Conservation (phyloP, 2,113 vertebrate species). For the Cacatua alba region DNA sequence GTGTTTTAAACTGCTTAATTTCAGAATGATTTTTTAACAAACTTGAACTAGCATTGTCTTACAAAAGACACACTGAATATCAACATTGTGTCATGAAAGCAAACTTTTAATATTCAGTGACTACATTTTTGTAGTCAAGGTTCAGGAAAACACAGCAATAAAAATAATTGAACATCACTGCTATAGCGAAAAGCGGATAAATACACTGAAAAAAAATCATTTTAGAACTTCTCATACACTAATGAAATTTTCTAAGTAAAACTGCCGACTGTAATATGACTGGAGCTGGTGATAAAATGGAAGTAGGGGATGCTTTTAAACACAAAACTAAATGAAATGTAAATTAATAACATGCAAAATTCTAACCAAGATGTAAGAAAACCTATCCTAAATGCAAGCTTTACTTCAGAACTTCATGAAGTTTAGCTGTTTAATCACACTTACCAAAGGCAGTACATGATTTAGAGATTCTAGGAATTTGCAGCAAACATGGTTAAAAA, state of each 20-base stretch:
- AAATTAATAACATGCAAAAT: slow-evolving; percentile 5
- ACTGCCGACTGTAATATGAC: background rate
- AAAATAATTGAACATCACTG: background rate
- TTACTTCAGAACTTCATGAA: background rate
- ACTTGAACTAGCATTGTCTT: background rate
- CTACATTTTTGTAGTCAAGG: background rate
- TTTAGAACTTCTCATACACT: background rate
- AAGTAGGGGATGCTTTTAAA: background rate
- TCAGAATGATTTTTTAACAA: background rate
- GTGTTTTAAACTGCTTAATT: background rate
- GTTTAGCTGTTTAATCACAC: background rate
- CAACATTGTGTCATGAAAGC: background rate
- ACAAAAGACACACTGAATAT: background rate
- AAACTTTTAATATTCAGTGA: background rate
- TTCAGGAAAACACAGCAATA: slow-evolving; percentile 16
- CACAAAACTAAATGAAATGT: slow-evolving; percentile 2
- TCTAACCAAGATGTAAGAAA: slow-evolving; percentile 18
- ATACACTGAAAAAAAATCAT: background rate
- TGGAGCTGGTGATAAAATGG: slow-evolving; percentile 1
- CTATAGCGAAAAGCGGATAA: background rate
- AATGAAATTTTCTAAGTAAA: slow-evolving; percentile 12
- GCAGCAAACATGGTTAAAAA: background rate
- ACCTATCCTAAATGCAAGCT: background rate
- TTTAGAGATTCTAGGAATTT: background rate
- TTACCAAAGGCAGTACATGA: background rate